phyloP scores from a whole-genome alignment of 92 coral and sea anemone genomes.

The Zoanthus gigantus region DNA sequence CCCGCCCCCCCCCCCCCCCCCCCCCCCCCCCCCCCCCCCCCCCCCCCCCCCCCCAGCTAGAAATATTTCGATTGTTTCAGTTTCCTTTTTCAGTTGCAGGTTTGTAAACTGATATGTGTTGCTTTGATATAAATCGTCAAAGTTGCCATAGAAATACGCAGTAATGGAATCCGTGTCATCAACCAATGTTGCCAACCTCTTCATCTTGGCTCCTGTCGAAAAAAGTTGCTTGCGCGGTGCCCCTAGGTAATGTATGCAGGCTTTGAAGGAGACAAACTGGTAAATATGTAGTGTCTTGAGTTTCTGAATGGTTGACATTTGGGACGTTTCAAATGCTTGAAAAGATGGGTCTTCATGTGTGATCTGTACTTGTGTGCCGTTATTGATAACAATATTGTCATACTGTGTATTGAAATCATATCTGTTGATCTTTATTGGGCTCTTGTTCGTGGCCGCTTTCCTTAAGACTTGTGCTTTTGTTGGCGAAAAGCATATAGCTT shows the following conservation, averaged over 20 bases:
- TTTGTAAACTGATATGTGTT: constrained; percentile 50
- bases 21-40: no score
- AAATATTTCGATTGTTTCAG: constrained; percentile 48
- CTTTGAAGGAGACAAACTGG: constrained; percentile 51
- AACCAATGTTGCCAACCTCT: constrained; percentile 51
- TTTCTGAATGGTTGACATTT: constrained; percentile 48
- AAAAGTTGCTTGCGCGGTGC: constrained; percentile 33
- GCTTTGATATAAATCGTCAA: constrained; percentile 45
- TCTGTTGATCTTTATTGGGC: constrained; percentile 36
- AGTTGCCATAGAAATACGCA: constrained; percentile 47
- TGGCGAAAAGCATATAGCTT: constrained; percentile 48
- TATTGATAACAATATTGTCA: constrained; percentile 44
- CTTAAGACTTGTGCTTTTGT: constrained; percentile 40
- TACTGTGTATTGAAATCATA: constrained; percentile 44
- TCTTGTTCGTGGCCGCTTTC: constrained; percentile 47
- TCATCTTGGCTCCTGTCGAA: constrained; percentile 50
- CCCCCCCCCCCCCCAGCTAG: no score
- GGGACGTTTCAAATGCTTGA: constrained; percentile 51
- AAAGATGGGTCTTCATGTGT: constrained; percentile 47
- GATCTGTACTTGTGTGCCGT: constrained; percentile 49
- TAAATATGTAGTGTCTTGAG: constrained; percentile 46
- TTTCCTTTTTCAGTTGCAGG: constrained; percentile 41
- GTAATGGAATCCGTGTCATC: constrained; percentile 52
- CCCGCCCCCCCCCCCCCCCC: no score
- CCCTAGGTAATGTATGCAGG: constrained; percentile 49